A percentile compares a stretch with the other conserved stretches of the same genome.
These are phyloP conservation scores for Lophura swinhoii DNA, from an alignment of 2,797 vertebrate species.

Conservation along the genomic window DNA sequence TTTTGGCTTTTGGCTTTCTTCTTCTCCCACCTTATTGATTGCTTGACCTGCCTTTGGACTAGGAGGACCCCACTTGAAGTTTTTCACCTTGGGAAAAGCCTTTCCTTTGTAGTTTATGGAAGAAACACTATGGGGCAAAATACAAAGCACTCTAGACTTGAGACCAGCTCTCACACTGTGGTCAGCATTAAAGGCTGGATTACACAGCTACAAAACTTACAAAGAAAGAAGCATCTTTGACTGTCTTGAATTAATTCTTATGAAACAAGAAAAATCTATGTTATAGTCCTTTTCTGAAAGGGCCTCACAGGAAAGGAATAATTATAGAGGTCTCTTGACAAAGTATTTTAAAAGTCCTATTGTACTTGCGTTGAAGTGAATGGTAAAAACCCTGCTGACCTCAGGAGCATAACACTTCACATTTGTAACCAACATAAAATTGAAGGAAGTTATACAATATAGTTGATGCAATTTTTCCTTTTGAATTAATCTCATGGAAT, in stretches of 20 bases:
- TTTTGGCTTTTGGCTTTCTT: neutral
- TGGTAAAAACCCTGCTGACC: neutral
- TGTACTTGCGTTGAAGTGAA: neutral
- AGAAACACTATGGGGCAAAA: neutral
- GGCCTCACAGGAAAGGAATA: neutral
- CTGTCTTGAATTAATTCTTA: neutral
- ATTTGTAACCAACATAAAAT: neutral
- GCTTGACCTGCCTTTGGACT: neutral
- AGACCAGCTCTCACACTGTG: neutral
- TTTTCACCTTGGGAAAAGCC: neutral
- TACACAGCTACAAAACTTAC: neutral
- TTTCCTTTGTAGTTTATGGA: neutral
- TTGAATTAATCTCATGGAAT: neutral
- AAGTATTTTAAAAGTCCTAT: neutral
- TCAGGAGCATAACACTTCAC: neutral
- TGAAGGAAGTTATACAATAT: neutral
- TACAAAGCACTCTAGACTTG: neutral
- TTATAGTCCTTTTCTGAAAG: neutral
- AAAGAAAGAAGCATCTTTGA: neutral
- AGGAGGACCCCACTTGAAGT: neutral
- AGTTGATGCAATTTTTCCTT: neutral
- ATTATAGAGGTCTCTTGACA: neutral
- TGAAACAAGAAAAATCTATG: neutral
- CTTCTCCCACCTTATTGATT: neutral
- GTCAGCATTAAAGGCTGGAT: neutral